Evolutionary conservation across 2,888 invertebrate genomes (phyloP), one percentile per base, ranked within the genome.

Genomic region (Agrypnus murinus): DNA sequence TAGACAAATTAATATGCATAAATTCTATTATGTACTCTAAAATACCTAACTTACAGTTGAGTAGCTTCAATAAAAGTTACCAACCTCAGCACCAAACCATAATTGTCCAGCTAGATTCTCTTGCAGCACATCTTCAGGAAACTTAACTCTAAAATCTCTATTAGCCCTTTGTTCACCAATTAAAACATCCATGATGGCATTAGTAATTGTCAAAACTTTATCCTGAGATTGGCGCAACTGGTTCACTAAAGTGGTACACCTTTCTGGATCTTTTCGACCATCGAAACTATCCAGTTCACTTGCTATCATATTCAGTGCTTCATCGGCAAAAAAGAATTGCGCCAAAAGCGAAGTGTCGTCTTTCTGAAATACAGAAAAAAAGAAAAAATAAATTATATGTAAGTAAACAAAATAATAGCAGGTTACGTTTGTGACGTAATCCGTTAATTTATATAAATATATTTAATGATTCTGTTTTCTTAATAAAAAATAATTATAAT

Each of bases 1-100:
- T n/a, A n/a, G n/a, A n/a, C n/a, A n/a, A n/a, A n/a, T n/a, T n/a
- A n/a, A n/a, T n/a, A n/a, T n/a, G n/a, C n/a, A n/a, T n/a, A n/a
- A n/a, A n/a, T n/a, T n/a, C n/a, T n/a, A n/a, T n/a, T n/a, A n/a
- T n/a, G n/a, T n/a, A n/a, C n/a, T n/a, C n/a, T n/a, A n/a, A n/a
- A n/a, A n/a, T n/a, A n/a, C n/a, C n/a, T n/a, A n/a, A n/a, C n/a
- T n/a, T n/a, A n/a, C n/a, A n/a, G n/a, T n/a, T n/a, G n/a, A n/a
- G n/a, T n/a, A n/a, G n/a, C n/a, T n/a, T n/a, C 36, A 36, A 36
- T n/a, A 7, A 0, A 12, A 1, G 7, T 77, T 80, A 25, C 25
- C 25, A 81, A 95, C 95, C 92, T 99, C 99, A 68, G 99, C 99
- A 14, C 99, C 99, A 86, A 99, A 99, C 99, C 99, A 99, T 48